Conservation (phyloP, 2,797 vertebrate species). For the Rhabdomys pumilio region DNA sequence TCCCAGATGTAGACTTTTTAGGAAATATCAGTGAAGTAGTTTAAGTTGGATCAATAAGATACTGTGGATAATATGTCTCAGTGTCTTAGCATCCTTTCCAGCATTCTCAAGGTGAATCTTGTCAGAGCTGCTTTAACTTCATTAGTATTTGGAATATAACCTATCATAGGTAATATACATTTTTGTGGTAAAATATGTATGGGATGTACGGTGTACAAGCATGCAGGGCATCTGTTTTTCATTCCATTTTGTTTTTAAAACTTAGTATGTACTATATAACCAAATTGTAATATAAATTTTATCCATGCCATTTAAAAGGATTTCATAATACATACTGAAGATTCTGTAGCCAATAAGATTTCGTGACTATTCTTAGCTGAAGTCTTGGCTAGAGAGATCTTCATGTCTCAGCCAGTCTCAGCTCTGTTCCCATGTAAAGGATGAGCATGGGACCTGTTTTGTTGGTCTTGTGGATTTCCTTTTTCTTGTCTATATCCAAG, state of each 20-base stretch:
- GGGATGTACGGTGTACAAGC: neutral
- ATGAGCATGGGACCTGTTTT: neutral
- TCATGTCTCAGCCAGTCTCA: neutral
- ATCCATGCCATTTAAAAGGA: neutral
- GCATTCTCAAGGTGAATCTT: neutral
- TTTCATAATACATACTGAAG: neutral
- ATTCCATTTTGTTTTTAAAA: neutral
- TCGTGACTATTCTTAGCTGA: neutral
- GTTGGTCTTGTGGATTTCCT: neutral
- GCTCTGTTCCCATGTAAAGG: neutral
- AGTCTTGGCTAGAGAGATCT: neutral
- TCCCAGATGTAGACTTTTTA: neutral
- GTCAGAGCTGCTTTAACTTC: neutral
- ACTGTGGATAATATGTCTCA: neutral
- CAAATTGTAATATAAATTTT: neutral
- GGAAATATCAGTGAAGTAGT: neutral
- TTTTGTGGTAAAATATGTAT: neutral
- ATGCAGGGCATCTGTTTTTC: neutral
- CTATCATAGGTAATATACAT: neutral
- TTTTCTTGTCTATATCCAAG: neutral
- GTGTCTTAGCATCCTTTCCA: neutral
- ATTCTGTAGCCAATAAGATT: neutral
- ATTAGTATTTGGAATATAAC: neutral
- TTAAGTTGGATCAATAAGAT: neutral
- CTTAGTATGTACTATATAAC: neutral